Conservation (phyloP, 2,888 invertebrate species). For the Hirtodrosophila confusa region DNA sequence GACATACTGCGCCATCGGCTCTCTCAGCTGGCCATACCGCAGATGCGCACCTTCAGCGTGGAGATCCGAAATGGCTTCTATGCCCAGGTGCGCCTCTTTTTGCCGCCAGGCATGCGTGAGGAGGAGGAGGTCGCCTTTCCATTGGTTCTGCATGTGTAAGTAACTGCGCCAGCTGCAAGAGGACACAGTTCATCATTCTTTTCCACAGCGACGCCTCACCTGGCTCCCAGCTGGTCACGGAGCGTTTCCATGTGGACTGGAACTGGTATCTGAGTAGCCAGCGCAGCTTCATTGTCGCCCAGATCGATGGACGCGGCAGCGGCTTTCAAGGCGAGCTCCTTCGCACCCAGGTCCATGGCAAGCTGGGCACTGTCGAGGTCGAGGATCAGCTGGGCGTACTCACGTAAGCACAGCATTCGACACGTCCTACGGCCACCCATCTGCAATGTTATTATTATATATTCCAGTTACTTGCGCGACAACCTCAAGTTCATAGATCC, state of each 20-base stretch:
- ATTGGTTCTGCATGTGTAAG: slow-evolving; percentile 93
- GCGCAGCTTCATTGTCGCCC: slow-evolving; percentile 93
- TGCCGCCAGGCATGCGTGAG: slow-evolving; percentile 93
- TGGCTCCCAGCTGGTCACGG: slow-evolving; percentile 93
- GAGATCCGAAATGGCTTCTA: slow-evolving; percentile 88
- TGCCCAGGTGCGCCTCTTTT: slow-evolving; percentile 90
- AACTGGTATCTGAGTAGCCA: slow-evolving; percentile 93
- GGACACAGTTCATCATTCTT: slow-evolving; percentile 50
- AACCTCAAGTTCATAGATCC: slow-evolving; percentile 93
- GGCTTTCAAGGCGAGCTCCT: slow-evolving; percentile 92
- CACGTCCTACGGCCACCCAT: background rate
- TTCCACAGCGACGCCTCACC: slow-evolving; percentile 90
- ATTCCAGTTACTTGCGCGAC: slow-evolving; percentile 89
- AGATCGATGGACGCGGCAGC: slow-evolving; percentile 95
- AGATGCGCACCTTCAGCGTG: slow-evolving; percentile 89
- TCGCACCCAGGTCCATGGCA: slow-evolving; percentile 89
- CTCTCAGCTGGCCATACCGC: slow-evolving; percentile 89
- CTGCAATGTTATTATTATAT: background rate
- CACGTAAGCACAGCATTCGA: slow-evolving; percentile 84
- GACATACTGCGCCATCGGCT: slow-evolving; percentile 87
- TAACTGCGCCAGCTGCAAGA: background rate
- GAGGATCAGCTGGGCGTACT: slow-evolving; percentile 90
- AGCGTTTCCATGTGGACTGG: slow-evolving; percentile 92
- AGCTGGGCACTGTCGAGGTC: slow-evolving; percentile 90
- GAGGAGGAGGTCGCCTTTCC: slow-evolving; percentile 93